Conservation (phyloP, 2,888 invertebrate species). For the Orthosia cruda region DNA sequence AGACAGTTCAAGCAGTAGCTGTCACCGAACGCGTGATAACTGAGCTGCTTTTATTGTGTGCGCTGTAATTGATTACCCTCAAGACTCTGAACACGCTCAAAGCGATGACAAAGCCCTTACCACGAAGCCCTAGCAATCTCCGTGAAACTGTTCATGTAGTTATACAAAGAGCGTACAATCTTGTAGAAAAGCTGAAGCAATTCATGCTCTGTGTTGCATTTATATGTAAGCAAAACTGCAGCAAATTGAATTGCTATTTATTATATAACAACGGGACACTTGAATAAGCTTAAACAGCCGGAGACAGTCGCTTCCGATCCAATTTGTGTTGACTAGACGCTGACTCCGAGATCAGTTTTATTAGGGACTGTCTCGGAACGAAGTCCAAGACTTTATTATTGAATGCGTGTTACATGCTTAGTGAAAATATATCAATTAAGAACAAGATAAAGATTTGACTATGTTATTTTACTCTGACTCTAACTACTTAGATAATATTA, state of each 20-base stretch:
- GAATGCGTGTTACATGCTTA: not conserved
- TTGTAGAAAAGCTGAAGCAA: not conserved
- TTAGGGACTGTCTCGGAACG: constrained; percentile 39
- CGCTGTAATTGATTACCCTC: constrained; percentile 41
- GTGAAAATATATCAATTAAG: not conserved
- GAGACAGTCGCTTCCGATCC: constrained; percentile 74
- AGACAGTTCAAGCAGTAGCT: not conserved
- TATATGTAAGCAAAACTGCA: constrained; percentile 42
- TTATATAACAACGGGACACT: constrained; percentile 66
- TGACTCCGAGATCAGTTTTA: constrained; percentile 72
- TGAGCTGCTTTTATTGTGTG: constrained; percentile 13
- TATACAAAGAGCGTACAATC: constrained; percentile 12
- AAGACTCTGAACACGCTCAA: constrained; percentile 29
- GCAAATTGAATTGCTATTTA: constrained; percentile 60
- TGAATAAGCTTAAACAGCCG: constrained; percentile 68
- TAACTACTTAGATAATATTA: no score
- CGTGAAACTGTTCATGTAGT: constrained; percentile 28
- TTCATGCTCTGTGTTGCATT: constrained; percentile 33
- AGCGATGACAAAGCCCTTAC: constrained; percentile 23
- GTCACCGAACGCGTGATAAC: constrained; percentile 13
- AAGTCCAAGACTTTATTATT: constrained; percentile 30
- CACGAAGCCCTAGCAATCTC: constrained; percentile 5
- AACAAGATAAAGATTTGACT: not conserved
- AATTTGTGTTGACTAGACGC: constrained; percentile 73
- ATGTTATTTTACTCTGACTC: not conserved